Evolutionary conservation across 2,113 vertebrate species (phyloP).

Genomic region (Chauna torquata): DNA sequence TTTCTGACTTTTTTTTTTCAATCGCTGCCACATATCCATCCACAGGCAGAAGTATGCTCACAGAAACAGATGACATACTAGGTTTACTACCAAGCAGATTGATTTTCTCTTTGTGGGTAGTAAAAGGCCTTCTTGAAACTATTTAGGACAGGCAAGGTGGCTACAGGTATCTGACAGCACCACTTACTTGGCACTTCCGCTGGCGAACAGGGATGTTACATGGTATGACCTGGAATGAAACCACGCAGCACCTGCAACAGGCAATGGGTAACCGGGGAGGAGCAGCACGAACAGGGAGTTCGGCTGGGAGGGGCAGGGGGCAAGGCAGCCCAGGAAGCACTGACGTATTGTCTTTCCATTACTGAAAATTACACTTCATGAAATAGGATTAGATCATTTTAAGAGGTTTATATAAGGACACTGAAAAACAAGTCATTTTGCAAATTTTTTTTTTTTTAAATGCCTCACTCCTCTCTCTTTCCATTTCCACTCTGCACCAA

Average conservation of each 20-base stretch:
- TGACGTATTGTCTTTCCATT: constrained; percentile 70
- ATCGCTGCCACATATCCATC: background rate
- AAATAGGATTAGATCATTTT: constrained; percentile 61
- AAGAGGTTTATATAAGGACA: constrained; percentile 63
- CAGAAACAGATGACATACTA: background rate
- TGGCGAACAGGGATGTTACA: background rate
- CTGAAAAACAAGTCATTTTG: constrained; percentile 40
- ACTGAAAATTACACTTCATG: constrained; percentile 63
- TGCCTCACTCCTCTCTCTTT: constrained; percentile 13
- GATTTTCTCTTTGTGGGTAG: background rate
- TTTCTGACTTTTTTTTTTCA: background rate
- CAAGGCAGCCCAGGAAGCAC: constrained; percentile 48
- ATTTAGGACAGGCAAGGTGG: background rate
- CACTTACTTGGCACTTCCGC: background rate
- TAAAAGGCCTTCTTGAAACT: background rate
- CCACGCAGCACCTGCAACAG: background rate
- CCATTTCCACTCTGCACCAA: constrained; percentile 51
- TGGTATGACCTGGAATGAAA: accelerated
- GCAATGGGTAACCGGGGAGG: background rate
- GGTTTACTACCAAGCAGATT: background rate
- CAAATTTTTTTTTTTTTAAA: background rate
- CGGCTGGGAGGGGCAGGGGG: constrained; percentile 11
- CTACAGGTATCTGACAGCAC: background rate
- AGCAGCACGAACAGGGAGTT: background rate
- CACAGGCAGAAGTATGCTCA: accelerated